A percentile compares a stretch with the other conserved stretches of the same genome.
phyloP scores from a whole-genome alignment of 2,888 invertebrate genomes.

The Sarcophaga rosellei region DNA sequence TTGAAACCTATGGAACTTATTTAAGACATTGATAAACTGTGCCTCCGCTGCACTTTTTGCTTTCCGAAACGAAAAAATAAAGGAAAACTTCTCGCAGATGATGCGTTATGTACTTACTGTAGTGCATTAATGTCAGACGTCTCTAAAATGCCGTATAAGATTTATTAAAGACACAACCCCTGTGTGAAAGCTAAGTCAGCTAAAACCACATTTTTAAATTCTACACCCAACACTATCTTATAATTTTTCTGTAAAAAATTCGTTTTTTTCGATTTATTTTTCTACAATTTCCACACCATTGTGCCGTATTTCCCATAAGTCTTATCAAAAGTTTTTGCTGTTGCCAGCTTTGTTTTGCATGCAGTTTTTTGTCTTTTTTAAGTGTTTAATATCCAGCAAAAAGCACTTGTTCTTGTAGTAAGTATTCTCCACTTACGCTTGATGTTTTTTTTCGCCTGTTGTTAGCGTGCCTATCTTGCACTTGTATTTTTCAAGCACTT shows the following conservation, averaged over 20 bases:
- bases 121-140: too few species aligned
- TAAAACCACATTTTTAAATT: too few species aligned
- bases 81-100: fast-evolving
- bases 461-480: neutral
- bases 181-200: too few species aligned
- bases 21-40: too few species aligned
- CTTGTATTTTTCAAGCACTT: neutral
- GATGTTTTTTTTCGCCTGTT: neutral
- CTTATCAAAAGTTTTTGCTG: neutral
- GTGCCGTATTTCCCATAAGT: neutral
- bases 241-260: neutral
- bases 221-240: neutral
- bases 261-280: too few species aligned
- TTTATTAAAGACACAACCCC: too few species aligned
- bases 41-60: too few species aligned
- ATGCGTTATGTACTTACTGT: too few species aligned
- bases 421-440: neutral
- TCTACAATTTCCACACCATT: neutral
- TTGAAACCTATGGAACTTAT: too few species aligned
- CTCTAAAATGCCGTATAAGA: too few species aligned
- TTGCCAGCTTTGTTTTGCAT: neutral
- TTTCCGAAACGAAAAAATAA: too few species aligned
- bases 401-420: neutral
- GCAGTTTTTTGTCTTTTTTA: neutral
- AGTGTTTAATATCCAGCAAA: neutral